Conservation (phyloP, 2,888 invertebrate species). For the Criorhina ranunculi region DNA sequence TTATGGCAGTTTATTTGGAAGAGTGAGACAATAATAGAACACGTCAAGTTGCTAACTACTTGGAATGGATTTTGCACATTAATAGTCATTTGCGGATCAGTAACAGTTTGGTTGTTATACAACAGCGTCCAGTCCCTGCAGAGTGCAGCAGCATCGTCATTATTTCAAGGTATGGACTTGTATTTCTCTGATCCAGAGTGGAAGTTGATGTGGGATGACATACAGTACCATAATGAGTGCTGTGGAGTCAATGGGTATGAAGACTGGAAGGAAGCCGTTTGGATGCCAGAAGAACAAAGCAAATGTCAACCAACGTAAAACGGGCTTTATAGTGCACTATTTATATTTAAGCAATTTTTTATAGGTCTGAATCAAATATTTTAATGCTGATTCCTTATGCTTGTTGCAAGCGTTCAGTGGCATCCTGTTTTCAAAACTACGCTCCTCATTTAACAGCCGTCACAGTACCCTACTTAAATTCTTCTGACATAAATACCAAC, state of each 20-base stretch:
- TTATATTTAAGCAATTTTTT: neutral
- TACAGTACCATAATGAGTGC: slow-evolving; percentile 82
- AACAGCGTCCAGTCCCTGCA: slow-evolving; percentile 77
- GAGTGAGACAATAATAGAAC: neutral
- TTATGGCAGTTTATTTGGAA: slow-evolving; percentile 81
- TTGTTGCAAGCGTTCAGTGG: slow-evolving; percentile 79
- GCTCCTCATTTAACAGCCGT: slow-evolving; percentile 58
- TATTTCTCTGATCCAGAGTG: slow-evolving; percentile 83
- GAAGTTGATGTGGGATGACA: slow-evolving; percentile 83
- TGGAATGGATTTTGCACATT: slow-evolving; percentile 81
- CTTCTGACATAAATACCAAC: slow-evolving; percentile 79
- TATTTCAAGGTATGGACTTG: slow-evolving; percentile 81
- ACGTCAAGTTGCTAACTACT: slow-evolving; percentile 16
- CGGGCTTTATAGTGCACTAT: too few relatives aligned
- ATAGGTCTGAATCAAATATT: neutral
- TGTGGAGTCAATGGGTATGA: slow-evolving; percentile 82
- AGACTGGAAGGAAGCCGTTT: slow-evolving; percentile 82
- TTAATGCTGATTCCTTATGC: slow-evolving; percentile 80
- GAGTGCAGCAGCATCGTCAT: slow-evolving; percentile 78
- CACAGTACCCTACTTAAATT: slow-evolving; percentile 77
- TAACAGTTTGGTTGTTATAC: slow-evolving; percentile 79
- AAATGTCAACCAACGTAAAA: slow-evolving; percentile 24
- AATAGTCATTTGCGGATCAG: slow-evolving; percentile 79
- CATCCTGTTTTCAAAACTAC: slow-evolving; percentile 77
- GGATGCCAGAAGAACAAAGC: slow-evolving; percentile 78